A percentile compares a stretch with the other conserved stretches of the same genome.
These are phyloP conservation scores for Lagodon rhomboides DNA, from an alignment of 2,797 vertebrate genomes.

Conservation along the genomic window DNA sequence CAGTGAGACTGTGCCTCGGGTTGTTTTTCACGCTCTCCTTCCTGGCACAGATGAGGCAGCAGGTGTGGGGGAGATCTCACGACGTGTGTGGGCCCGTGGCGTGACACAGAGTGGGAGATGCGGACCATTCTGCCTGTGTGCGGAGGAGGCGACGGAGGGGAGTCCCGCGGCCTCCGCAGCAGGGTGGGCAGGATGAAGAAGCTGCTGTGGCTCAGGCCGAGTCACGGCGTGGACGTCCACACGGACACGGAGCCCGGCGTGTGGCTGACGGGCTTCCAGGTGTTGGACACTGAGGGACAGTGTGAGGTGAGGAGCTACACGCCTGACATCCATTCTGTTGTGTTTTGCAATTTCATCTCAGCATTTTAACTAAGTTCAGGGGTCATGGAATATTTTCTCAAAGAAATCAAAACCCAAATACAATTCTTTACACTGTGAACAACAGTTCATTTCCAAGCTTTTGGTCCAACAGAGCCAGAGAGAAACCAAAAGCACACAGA, in stretches of 20 bases:
- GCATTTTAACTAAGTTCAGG: background rate
- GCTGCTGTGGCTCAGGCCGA: conserved; percentile 66
- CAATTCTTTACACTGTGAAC: background rate
- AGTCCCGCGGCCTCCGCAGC: conserved; percentile 66
- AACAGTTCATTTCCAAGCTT: background rate
- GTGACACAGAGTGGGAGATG: conserved; percentile 71
- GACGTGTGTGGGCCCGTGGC: conserved; percentile 51
- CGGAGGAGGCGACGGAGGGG: conserved; percentile 60
- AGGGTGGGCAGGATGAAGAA: conserved; percentile 77
- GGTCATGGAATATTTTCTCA: background rate
- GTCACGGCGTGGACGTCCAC: conserved; percentile 60
- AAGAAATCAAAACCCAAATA: background rate
- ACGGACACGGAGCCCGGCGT: conserved; percentile 76
- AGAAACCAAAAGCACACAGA: background rate
- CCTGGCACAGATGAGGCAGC: conserved; percentile 70
- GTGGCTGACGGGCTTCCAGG: conserved; percentile 82
- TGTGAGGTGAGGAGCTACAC: conserved; percentile 72
- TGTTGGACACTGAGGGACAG: conserved; percentile 69
- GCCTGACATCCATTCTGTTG: background rate
- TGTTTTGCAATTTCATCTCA: background rate
- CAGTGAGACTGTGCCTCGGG: background rate
- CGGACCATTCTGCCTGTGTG: conserved; percentile 69
- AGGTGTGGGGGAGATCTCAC: conserved; percentile 62
- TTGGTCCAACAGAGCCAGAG: background rate
- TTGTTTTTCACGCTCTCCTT: conserved; percentile 24